phyloP scores from a whole-genome alignment of 2,797 vertebrate species.

The Anguilla pacifica region DNA sequence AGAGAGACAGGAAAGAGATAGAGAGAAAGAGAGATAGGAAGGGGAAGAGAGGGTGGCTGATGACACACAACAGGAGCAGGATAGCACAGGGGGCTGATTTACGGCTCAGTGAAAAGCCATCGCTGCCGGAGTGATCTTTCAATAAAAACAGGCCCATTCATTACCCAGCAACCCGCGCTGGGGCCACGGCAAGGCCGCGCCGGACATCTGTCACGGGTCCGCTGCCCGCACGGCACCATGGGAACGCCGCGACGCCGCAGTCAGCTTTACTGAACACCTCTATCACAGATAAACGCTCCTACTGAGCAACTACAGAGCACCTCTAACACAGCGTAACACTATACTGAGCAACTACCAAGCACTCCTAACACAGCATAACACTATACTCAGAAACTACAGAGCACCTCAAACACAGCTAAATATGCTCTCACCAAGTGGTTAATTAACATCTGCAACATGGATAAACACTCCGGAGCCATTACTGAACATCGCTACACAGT shows the following conservation, averaged over 20 bases:
- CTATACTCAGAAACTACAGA: background rate
- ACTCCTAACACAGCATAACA: background rate
- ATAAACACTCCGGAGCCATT: too few species aligned
- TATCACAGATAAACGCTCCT: background rate
- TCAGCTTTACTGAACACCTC: background rate
- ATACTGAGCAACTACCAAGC: background rate
- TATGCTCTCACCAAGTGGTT: too few species aligned
- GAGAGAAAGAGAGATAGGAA: slow-evolving; percentile 29
- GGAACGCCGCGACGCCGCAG: background rate
- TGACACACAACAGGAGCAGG: slow-evolving; percentile 51
- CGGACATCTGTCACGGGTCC: slow-evolving; percentile 64
- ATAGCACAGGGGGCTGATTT: slow-evolving; percentile 54
- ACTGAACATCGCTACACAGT: too few species aligned
- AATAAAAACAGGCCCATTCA: slow-evolving; percentile 75
- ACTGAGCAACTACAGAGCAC: background rate
- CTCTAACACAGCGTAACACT: background rate
- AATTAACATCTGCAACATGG: too few species aligned
- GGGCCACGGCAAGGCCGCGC: slow-evolving; percentile 55
- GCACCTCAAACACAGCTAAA: too few species aligned
- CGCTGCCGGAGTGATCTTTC: slow-evolving; percentile 76
- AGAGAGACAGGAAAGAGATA: background rate
- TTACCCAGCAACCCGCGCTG: slow-evolving; percentile 69
- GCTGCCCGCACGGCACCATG: background rate
- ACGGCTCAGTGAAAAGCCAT: slow-evolving; percentile 62
- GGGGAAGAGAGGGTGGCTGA: slow-evolving; percentile 33